Base-by-base conservation (phyloP, 2,113 vertebrate genomes). In the Rhagologus leucostigma region DNA sequence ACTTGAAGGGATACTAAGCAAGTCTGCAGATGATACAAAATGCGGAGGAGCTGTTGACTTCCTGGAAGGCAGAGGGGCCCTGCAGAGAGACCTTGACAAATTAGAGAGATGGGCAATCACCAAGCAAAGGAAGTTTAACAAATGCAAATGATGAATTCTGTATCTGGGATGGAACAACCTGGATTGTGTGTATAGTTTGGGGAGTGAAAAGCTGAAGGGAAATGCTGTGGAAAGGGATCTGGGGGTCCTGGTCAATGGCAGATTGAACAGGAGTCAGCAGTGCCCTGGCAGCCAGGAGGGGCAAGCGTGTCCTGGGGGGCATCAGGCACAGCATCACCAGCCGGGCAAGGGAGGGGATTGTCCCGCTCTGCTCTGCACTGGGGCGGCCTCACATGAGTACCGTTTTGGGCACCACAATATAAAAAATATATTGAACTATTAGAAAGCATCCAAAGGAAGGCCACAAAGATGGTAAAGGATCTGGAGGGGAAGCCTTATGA, bases 261-360 rank as follows among this genome's bases (percentile, higher is more conserved):
- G 33, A 10, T 3, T 55, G 41, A 62, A 6, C 49, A 22, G 2
- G 11, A 68, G 17, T 3, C 62, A 76, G n/a, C 29, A 68, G 53
- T 55, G n/a, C 9, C n/a, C 47, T 55, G 46, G 24, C 11, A 83
- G n/a, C 14, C 78, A 53, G 55, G 47, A 68, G 14, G 11, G 47
- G 5, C n/a, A 26, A 6, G 0, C 0, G 0, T n/a, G 9, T 26
- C 20, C 24, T n/a, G 20, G 24, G 11, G 46, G 0, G 3, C 21
- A 53, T 55, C 55, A 76, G 39, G 47, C 4, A 62, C 30, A 62
- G 11, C 20, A 62, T 32, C 0, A 0, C 27, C 46, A 55, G 17
- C 14, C 0, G 0, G 24, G 35, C 4, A 13, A 62, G n/a, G 9
- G 47, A 75, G 46, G 24, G 11, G 39, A 53, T 55, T 69, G 39